Evolutionary conservation across 2,888 invertebrate species (phyloP).

Genomic region (Athripsodes cinereus): DNA sequence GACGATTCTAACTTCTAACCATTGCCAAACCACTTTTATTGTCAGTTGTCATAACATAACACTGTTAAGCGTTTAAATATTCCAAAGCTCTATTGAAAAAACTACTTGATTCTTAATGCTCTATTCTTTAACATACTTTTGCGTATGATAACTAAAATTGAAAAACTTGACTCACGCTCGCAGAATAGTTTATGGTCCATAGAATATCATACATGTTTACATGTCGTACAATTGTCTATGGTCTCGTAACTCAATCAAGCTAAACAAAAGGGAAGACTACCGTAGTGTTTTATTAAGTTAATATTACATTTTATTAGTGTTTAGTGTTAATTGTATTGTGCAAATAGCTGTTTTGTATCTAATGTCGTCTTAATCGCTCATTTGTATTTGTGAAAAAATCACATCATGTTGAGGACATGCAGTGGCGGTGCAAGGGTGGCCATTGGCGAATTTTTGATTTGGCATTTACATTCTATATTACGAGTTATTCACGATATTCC

Average conservation of each 20-base stretch:
- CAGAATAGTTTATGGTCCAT: not conserved
- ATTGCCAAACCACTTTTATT: no score
- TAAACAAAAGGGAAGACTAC: constrained; percentile 25
- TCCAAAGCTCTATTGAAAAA: no score
- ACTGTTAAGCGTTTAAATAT: no score
- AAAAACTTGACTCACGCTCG: not conserved
- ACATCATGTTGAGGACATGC: constrained; percentile 14
- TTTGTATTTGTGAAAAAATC: constrained; percentile 3
- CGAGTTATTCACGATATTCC: not conserved
- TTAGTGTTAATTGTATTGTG: not conserved
- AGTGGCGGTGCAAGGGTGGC: constrained; percentile 51
- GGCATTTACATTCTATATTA: constrained; percentile 18
- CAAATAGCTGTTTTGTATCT: not conserved
- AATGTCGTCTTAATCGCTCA: not conserved
- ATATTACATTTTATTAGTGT: constrained; percentile 10
- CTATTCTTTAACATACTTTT: no score
- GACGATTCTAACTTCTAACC: no score
- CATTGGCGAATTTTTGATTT: constrained; percentile 53
- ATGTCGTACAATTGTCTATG: constrained; percentile 18
- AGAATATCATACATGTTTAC: constrained; percentile 1
- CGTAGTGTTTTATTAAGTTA: constrained; percentile 16
- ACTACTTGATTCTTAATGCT: no score
- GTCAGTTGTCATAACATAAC: no score
- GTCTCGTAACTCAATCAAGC: constrained; percentile 24
- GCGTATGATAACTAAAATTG: not conserved